phyloP scores from a whole-genome alignment of 2,888 invertebrate species.

The Rotaria magnacalcarata region DNA sequence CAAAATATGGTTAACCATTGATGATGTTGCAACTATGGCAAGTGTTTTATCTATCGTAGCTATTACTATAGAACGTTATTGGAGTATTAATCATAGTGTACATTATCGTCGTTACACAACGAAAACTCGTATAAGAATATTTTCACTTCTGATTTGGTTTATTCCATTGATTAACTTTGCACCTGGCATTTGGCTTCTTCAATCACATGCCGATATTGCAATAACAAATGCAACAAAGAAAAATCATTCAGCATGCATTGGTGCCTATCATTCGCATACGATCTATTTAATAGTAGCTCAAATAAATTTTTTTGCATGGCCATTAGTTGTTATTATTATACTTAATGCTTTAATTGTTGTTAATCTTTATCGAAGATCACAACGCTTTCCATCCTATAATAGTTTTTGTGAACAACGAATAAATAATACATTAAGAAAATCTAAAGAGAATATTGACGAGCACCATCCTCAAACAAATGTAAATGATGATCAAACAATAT shows the following conservation, averaged over 20 bases:
- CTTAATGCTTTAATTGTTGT: slow-evolving; percentile 27
- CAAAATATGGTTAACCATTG: slow-evolving; percentile 30
- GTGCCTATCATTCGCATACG: slow-evolving; percentile 21
- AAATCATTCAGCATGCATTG: not conserved
- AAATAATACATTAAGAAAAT: not conserved
- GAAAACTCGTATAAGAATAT: slow-evolving; percentile 7
- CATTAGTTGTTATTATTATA: slow-evolving; percentile 24
- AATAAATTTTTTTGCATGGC: slow-evolving; percentile 35
- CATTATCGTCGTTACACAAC: slow-evolving; percentile 22
- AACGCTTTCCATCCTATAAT: not conserved
- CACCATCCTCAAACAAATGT: not conserved
- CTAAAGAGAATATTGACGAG: not conserved
- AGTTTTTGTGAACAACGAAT: not conserved
- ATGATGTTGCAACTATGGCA: slow-evolving; percentile 20
- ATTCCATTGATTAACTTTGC: slow-evolving; percentile 12
- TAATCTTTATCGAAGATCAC: slow-evolving; percentile 9
- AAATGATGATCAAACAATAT: not conserved
- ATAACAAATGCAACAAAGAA: not conserved
- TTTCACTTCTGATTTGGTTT: slow-evolving; percentile 7
- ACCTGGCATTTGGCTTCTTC: slow-evolving; percentile 2
- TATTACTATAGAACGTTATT: slow-evolving; percentile 30
- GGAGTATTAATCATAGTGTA: slow-evolving; percentile 33
- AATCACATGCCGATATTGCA: not conserved
- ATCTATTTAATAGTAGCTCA: slow-evolving; percentile 24
- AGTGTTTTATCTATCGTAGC: slow-evolving; percentile 8